A percentile compares a stretch with the other conserved stretches of the same genome.
Evolutionary conservation across 2,888 invertebrate genomes (phyloP).

Genomic region (Lithophane ornitopus): DNA sequence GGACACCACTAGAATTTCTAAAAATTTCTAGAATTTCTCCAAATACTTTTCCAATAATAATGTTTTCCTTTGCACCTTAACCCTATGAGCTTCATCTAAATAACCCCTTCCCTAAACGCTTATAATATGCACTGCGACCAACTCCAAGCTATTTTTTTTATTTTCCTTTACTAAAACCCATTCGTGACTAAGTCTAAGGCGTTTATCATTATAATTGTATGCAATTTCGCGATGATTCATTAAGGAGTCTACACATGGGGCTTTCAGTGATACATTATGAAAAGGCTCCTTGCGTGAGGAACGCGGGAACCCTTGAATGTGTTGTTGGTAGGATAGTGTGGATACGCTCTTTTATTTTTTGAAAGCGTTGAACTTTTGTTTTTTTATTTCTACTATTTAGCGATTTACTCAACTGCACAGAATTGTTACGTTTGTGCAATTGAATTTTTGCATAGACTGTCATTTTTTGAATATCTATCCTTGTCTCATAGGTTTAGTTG

Average conservation of each 20-base stretch:
- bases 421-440: no score
- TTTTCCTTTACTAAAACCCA: slow-evolving; percentile 49
- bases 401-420: no score
- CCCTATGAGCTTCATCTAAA: not conserved
- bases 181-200: slow-evolving; percentile 63
- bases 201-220: slow-evolving; percentile 79
- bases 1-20: no score
- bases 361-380: not conserved
- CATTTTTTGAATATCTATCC: no score
- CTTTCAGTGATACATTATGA: slow-evolving; percentile 86
- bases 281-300: slow-evolving; percentile 83
- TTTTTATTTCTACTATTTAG: not conserved
- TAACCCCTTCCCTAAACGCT: not conserved
- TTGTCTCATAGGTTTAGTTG: no score
- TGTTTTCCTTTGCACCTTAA: not conserved
- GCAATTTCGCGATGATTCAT: slow-evolving; percentile 83
- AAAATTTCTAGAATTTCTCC: no score
- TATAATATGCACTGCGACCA: slow-evolving; percentile 27
- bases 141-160: slow-evolving; percentile 19
- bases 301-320: slow-evolving; percentile 82
- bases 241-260: slow-evolving; percentile 84
- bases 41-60: no score
- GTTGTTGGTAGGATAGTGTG: slow-evolving; percentile 62
- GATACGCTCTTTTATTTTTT: slow-evolving; percentile 61
- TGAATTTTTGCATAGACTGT: no score